Evolutionary conservation across 2,888 invertebrate genomes (phyloP).

Genomic region (Chloroclystis v-ata): DNA sequence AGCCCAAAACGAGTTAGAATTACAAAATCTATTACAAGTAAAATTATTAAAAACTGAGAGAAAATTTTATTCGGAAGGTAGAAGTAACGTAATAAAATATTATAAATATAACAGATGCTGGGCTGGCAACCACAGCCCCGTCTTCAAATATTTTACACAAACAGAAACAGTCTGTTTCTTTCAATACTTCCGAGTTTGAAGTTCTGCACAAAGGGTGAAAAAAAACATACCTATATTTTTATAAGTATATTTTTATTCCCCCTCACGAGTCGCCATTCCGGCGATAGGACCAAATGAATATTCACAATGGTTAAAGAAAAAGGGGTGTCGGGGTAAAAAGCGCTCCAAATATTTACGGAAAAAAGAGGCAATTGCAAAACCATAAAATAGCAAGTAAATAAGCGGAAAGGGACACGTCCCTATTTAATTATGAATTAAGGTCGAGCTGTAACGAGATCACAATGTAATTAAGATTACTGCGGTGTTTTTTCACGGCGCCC

Average conservation of each 20-base stretch:
- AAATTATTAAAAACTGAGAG: too few relatives aligned
- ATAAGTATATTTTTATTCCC: constrained; percentile 34
- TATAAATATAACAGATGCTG: too few relatives aligned
- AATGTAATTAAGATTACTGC: constrained; percentile 77
- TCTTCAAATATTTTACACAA: constrained; percentile 12
- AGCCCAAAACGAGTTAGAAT: too few relatives aligned
- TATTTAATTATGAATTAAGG: constrained; percentile 77
- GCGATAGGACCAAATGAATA: constrained; percentile 73
- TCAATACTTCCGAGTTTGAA: constrained; percentile 50
- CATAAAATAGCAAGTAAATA: constrained; percentile 74
- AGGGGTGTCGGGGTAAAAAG: constrained; percentile 61
- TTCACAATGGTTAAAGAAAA: constrained; percentile 66
- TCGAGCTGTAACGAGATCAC: constrained; percentile 73
- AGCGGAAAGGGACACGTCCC: constrained; percentile 63
- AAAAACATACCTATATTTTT: constrained; percentile 60
- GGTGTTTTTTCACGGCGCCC: constrained; percentile 59
- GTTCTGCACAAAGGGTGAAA: constrained; percentile 46
- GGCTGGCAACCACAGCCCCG: too few relatives aligned
- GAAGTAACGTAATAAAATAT: too few relatives aligned
- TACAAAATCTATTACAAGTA: too few relatives aligned
- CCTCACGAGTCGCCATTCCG: constrained; percentile 56
- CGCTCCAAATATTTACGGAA: constrained; percentile 54
- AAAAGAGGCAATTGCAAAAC: constrained; percentile 64
- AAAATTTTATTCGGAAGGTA: too few relatives aligned
- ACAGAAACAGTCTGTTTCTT: constrained; percentile 45